Base-by-base conservation (phyloP, 2,113 vertebrate species). In the Tylochromis polylepis region DNA sequence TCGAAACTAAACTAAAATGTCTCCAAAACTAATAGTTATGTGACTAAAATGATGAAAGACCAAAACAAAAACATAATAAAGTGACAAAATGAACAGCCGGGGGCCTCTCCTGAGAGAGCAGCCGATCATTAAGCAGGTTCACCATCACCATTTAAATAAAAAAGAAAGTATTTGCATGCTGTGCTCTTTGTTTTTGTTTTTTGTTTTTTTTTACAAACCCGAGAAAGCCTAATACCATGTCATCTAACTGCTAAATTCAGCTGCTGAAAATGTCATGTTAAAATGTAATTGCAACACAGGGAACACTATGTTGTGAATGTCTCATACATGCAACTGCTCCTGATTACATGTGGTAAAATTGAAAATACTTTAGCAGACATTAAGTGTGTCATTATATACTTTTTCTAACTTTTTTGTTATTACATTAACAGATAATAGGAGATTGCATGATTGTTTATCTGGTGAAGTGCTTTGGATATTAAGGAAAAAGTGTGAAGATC, bases 401-500 rank as follows among this genome's bases (percentile, higher is more conserved):
- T 14, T 24, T 55, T 51, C 41, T 14, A 15, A n/a, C 11, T 53
- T 12, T 1, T 14, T 46, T 56, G 56, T 36, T 67, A 59, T 81
- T 41, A 46, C 60, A 12, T 38, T 11, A 18, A 16, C 43, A 85
- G 53, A 59, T 57, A 58, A 81, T 11, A 7, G 24, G 11, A 11
- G 11, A 43, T 2, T 3, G 38, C 53, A 12, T 29, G 60, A 85
- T 65, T 79, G 59, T 36, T 56, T 11, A 79, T 41, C 62, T 27
- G 31, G 82, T 31, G 15, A 83, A 70, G 82, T 81, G 22, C 22
- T 43, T 22, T 60, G 27, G 3, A 83, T 77, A 80, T 90, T 75
- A 90, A 85, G 81, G 34, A 34, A 24, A 75, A 92, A 77, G 80
- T 49, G 85, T 72, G 78, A 89, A 85, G 60, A 84, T 95, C 5